Base-by-base conservation (phyloP, 2,797 vertebrate genomes). In the Cossypha heuglini region DNA sequence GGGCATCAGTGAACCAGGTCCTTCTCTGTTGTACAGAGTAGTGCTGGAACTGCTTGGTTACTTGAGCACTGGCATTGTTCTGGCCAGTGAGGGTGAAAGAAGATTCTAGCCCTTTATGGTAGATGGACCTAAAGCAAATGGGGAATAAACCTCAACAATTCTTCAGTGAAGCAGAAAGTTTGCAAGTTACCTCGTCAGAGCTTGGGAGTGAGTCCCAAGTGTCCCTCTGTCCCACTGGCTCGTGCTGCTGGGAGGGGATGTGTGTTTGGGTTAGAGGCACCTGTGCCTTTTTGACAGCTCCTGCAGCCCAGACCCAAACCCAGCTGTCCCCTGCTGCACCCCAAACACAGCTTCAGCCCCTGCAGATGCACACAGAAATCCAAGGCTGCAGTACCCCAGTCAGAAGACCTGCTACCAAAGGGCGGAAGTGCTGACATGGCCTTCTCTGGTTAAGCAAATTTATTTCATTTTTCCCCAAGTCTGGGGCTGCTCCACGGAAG, bases 241-340 rank as follows among this genome's bases (percentile, higher is more conserved):
- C 17, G 8, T 3, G 13, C 46, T 57, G 35, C 46, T 7, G 37
- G 59, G 40, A 29, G 59, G 35, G 15, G 45, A 13, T 22, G 33
- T 72, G 76, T 37, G 18, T 25, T 26, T 5, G 6, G 31, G 9
- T 76, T 55, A 21, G 4, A 26, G 33, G 43, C 22, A 26, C 10
- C 40, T 67, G 57, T 75, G 33, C 37, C 1, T 67, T 61, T 91
- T 17, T 58, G 54, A 31, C 48, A 87, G 52, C 42, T 76, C 13
- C 10, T 1, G 1, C 19, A 31, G 19, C 21, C 85, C 59, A 46
- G 43, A 29, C 7, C 19, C 54, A 52, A 69, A 71, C 16, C 13
- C 29, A 33, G 10, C 19, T 15, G 3, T n/a, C 14, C 7, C 29
- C 21, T 2, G 3, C 2, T 37, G 22, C 4, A 13, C 16, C 10